These are phyloP conservation scores for Emys orbicularis DNA, from an alignment of 2,797 vertebrate genomes.

Conservation along the genomic window DNA sequence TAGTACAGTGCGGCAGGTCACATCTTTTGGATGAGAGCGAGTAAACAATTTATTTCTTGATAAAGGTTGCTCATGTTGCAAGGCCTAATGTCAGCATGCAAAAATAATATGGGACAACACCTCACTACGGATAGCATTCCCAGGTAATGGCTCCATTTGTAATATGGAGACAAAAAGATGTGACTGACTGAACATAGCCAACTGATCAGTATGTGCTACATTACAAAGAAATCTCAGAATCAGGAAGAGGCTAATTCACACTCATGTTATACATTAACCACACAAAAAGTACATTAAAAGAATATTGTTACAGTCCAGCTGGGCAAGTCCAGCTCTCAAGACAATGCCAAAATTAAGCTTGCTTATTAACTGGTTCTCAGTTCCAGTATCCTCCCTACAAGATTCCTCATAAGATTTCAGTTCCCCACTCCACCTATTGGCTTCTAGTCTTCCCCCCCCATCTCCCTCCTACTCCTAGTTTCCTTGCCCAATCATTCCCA, in stretches of 20 bases:
- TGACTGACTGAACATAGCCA: not conserved
- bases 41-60: slow-evolving; percentile 23
- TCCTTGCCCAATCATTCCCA: not conserved
- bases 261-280: not conserved
- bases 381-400: not conserved
- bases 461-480: not conserved
- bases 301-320: not conserved
- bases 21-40: not conserved
- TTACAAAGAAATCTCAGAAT: not conserved
- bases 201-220: not conserved
- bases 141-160: not conserved
- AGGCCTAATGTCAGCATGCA: not conserved
- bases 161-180: not conserved
- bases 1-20: not conserved
- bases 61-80: not conserved
- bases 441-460: too few species aligned
- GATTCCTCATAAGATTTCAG: not conserved
- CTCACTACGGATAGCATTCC: not conserved
- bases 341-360: not conserved
- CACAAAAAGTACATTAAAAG: not conserved
- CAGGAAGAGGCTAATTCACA: not conserved
- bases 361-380: not conserved
- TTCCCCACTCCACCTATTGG: not conserved
- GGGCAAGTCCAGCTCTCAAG: not conserved
- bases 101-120: not conserved